Base-by-base conservation (phyloP, 2,888 invertebrate genomes). In the Pegoplata infirma region DNA sequence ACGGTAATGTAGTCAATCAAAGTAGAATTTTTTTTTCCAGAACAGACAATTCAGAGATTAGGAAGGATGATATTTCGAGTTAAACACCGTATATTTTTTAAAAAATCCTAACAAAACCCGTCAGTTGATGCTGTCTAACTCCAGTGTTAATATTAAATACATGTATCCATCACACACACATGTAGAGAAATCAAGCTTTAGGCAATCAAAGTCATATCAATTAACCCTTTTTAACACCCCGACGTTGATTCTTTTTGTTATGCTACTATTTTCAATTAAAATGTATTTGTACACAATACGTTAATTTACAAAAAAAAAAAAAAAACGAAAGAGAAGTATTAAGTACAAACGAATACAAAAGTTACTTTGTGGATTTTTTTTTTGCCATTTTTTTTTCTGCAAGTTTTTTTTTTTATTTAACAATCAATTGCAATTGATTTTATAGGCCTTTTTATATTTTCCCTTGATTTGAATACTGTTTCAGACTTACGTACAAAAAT, bases 191-290 rank as follows among this genome's bases (percentile, higher is more conserved):
- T 68, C 61, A 59, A 68, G 68, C 75, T 75, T 75, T 63, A 32
- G 61, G 46, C 79, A 75, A 79, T 79, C 79, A 75, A 79, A 79
- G 79, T 75, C 79, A 79, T 64, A 79, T 79, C 79, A 79, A 79
- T 79, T 79, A 79, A 79, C 79, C 79, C 79, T 79, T 75, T 79
- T 79, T 79, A 79, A 79, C 79, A 79, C 78, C 78, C 78, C 56
- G 51, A 10, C 32, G 44, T 36, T 47, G 8, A 14, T 67, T 32
- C 21, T 21, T 49, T 53, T 55, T 14, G 25, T 55, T 66, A 16
- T 49, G 23, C n/a, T 51, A 51, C 21, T 68, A 61, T 36, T 67
- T 75, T 75, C 71, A 75, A 75, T 75, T 79, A 71, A 79, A 79
- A 71, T 79, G 78, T 71, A 66, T 69, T 74, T 59, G 44, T 63